phyloP scores from a whole-genome alignment of 2,888 invertebrate species.

The Apoda limacodes region DNA sequence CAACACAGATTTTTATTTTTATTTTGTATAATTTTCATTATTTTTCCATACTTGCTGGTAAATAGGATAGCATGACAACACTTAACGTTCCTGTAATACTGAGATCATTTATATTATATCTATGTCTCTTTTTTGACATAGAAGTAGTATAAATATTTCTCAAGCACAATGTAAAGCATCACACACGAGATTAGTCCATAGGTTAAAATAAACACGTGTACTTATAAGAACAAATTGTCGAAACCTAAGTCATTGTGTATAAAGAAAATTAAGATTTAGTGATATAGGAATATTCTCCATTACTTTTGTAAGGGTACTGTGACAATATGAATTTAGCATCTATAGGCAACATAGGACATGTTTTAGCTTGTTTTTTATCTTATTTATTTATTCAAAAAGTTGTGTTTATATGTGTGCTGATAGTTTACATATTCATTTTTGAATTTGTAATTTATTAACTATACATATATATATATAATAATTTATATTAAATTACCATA shows the following conservation, averaged over 20 bases:
- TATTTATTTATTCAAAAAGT: conserved; percentile 48
- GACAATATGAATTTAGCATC: conserved; percentile 50
- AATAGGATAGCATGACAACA: conserved; percentile 36
- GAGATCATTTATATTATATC: conserved; percentile 28
- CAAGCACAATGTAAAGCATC: conserved; percentile 38
- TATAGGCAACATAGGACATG: conserved; percentile 57
- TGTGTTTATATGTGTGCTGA: conserved; percentile 29
- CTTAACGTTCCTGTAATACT: conserved; percentile 40
- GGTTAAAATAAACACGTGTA: conserved; percentile 56
- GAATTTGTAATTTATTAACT: conserved; percentile 28
- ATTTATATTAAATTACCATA: conserved; percentile 53
- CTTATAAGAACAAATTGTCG: conserved; percentile 69
- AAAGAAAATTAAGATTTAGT: conserved; percentile 62
- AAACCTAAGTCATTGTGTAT: conserved; percentile 71
- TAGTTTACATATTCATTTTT: conserved; percentile 22
- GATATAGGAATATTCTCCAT: conserved; percentile 63
- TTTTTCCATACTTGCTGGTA: conserved; percentile 37
- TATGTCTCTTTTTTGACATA: conserved; percentile 19
- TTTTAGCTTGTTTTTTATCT: conserved; percentile 45
- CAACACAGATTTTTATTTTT: conserved; percentile 55
- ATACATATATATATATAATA: conserved; percentile 44
- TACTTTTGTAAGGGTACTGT: conserved; percentile 58
- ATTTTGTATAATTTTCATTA: no score
- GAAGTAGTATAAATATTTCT: conserved; percentile 27
- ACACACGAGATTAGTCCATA: conserved; percentile 62